Base-by-base conservation (phyloP, 2,113 vertebrate species). In the Probosciger aterrimus region DNA sequence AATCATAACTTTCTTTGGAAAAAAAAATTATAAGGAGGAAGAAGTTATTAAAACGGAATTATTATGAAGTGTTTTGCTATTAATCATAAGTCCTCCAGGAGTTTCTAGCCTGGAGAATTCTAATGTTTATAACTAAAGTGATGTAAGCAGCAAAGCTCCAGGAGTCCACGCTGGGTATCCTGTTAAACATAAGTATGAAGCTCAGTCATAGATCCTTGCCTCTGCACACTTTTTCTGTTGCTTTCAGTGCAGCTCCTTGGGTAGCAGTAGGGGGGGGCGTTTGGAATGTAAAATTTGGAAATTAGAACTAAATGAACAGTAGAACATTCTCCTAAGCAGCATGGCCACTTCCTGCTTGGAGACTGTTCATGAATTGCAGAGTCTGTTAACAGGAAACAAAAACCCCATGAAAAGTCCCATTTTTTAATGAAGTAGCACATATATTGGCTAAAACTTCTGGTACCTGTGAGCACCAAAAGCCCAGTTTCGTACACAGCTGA, bases 371-470 rank as follows among this genome's bases (percentile, higher is more conserved):
- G 39, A 55, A 9, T n/a, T 85, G n/a, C 18, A 6, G 23, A 55
- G 4, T 35, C 39, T 79, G 20, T 63, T 85, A 52, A 43, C 6
- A 76, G 73, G 23, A 85, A n/a, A 70, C 14, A 44, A 44, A 57
- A 55, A 41, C 13, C 3, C 2, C 22, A 16, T 35, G 25, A 33
- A 69, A 69, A 37, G 13, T n/a, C 14, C 18, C 0, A 0, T 15
- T 80, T 88, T 64, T 80, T 25, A n/a, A 39, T 68, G 76, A 80
- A 88, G 25, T 39, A 86, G 63, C 39, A 73, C 39, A 24, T 88
- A 6, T 6, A 20, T 41, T 92, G 27, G 17, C 49, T 78, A 16
- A 73, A 87, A 11, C 18, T 57, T 67, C 65, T 67, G 31, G 33
- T 82, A 47, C 18, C 44, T 74, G 2, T 74, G 4, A 17, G 37